Evolutionary conservation across 2,888 invertebrate genomes (phyloP), one percentile per base, ranked within the genome.

Genomic region (Aphrophora alni): DNA sequence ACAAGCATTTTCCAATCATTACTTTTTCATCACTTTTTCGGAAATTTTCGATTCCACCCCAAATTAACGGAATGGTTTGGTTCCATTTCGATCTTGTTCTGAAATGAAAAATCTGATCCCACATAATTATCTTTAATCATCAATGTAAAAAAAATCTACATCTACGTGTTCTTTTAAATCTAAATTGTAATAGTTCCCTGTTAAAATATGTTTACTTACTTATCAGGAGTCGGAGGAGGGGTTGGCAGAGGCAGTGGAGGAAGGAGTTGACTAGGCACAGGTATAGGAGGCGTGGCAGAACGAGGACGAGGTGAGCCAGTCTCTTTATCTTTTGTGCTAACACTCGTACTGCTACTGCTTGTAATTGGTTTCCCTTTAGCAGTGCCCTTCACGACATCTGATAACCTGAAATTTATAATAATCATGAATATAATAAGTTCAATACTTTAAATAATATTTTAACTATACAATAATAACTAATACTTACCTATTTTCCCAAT

Each of bases 341-440:
- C 68, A 38, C 59, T 74, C 74, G 74, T 74, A 79, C 78, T 79
- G 74, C 78, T 79, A 71, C 71, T 71, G 74, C 44, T 59, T n/a
- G 71, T 44, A 72, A 76, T 25, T 51, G 89, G 69, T 70, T 82
- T 82, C 28, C 59, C 78, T 87, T 91, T 92, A 76, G 92, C 92
- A 68, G 93, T 93, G 80, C 94, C 94, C 86, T 94, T 94, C 74
- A 95, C 95, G 70, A 95, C 95, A 88, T 95, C 95, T 14, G 95
- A 92, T 86, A 95, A 90, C 87, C 94, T 92, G 87, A 25, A 79
- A 78, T 59, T 74, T 28, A 25, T 74, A 26, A 28, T 24, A 25
- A 74, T 24, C 26, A 79, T 26, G 25, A 74, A 38, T 68, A 70
- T 44, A 59, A 26, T 3, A 38, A 24, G 12, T 17, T 27, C 24